A percentile compares a stretch with the other conserved stretches of the same genome.
Evolutionary conservation across 1,140 invertebrate species (phyloP).

Genomic region (Lepidostoma basale): DNA sequence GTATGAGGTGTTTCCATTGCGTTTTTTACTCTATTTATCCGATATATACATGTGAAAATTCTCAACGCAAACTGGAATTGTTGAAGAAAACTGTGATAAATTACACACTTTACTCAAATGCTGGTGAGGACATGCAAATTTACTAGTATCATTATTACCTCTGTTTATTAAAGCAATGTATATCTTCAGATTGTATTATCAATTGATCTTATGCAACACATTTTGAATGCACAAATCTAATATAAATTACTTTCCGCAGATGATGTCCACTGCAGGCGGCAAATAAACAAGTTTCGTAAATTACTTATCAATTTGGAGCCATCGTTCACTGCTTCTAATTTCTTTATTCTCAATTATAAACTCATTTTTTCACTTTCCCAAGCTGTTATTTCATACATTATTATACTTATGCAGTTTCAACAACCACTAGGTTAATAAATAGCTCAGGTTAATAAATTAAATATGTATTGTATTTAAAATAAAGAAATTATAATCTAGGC

Average conservation of each 20-base stretch:
- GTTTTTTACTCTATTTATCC: background rate
- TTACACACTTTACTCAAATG: background rate
- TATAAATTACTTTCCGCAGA: constrained; percentile 3
- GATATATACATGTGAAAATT: constrained; percentile 1
- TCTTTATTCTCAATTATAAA: constrained; percentile 21
- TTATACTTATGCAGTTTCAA: constrained; percentile 22
- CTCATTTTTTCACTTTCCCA: constrained; percentile 19
- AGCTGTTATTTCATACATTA: constrained; percentile 29
- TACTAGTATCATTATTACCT: background rate
- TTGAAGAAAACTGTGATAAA: background rate
- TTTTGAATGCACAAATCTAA: no score
- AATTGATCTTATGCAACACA: no score
- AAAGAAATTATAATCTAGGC: no score
- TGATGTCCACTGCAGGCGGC: background rate
- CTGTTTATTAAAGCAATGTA: background rate
- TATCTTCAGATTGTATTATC: no score
- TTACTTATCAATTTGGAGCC: background rate
- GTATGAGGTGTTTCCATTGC: background rate
- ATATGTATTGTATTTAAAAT: background rate
- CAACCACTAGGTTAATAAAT: background rate
- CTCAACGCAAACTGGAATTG: background rate
- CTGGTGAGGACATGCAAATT: background rate
- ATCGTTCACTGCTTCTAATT: constrained; percentile 2
- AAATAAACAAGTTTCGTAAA: background rate
- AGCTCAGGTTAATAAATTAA: background rate